These are phyloP conservation scores for Podotricha telesiphe DNA, from an alignment of 2,888 invertebrate genomes.

Conservation along the genomic window DNA sequence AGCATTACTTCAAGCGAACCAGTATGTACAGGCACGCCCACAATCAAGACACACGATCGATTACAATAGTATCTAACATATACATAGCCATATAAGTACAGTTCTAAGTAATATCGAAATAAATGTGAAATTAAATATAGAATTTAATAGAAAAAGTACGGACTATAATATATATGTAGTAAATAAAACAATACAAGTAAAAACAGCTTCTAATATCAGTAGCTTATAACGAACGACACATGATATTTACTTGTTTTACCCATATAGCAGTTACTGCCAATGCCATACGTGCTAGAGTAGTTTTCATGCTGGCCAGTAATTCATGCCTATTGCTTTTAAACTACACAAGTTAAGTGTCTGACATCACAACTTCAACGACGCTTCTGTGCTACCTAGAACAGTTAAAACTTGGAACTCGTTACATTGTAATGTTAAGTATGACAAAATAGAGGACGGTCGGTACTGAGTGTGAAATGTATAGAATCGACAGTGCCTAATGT, in stretches of 20 bases:
- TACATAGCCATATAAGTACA: no score
- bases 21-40: no score
- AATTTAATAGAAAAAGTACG: no score
- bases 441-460: not conserved
- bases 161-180: no score
- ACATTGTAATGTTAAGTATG: slow-evolving; percentile 21
- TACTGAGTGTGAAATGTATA: not conserved
- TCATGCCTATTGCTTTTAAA: slow-evolving; percentile 5
- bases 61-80: no score
- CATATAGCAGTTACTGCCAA: slow-evolving; percentile 1
- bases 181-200: no score
- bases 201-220: no score
- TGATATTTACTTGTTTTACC: not conserved
- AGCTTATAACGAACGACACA: no score
- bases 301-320: slow-evolving; percentile 1
- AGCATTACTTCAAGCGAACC: no score
- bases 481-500: not conserved
- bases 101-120: no score
- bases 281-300: not conserved
- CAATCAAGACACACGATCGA: no score
- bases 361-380: slow-evolving; percentile 18
- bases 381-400: slow-evolving; percentile 18
- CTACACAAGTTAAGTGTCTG: slow-evolving; percentile 21
- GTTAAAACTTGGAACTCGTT: slow-evolving; percentile 20
- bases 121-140: no score